Conservation (phyloP, 30 jellyfish, hydroid and myxozoan genomes). For the Aurelia sp. region DNA sequence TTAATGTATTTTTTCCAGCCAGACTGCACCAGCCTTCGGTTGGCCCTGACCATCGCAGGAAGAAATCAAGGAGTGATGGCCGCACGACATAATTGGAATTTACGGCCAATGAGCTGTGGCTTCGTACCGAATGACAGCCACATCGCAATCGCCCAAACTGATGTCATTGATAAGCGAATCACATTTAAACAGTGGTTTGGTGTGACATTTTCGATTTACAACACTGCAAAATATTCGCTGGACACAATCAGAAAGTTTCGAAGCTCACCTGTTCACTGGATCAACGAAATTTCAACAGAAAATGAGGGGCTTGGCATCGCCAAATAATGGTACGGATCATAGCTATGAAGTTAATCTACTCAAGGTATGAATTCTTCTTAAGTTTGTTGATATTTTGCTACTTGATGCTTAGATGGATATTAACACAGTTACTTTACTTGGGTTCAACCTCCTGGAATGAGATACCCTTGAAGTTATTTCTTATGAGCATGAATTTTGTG, state of each 20-base stretch:
- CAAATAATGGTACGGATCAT: constrained; percentile 34
- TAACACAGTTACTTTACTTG: too few relatives aligned
- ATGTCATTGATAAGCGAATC: constrained; percentile 37
- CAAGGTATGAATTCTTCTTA: constrained; percentile 31
- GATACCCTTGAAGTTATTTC: too few relatives aligned
- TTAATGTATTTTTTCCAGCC: too few relatives aligned
- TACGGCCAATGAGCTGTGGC: not conserved
- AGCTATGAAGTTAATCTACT: constrained; percentile 56
- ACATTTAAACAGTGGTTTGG: constrained; percentile 39
- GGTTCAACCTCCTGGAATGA: too few relatives aligned
- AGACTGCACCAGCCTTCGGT: too few relatives aligned
- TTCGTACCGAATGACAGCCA: constrained; percentile 17
- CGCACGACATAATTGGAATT: too few relatives aligned
- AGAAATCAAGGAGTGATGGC: too few relatives aligned
- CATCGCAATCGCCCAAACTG: constrained; percentile 5
- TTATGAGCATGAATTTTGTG: too few relatives aligned
- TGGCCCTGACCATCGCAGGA: too few relatives aligned
- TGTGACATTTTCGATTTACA: constrained; percentile 27
- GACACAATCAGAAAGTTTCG: not conserved
- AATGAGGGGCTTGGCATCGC: constrained; percentile 68
- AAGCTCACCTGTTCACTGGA: constrained; percentile 15
- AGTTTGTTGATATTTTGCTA: too few relatives aligned
- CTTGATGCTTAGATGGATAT: too few relatives aligned
- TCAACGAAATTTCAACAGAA: constrained; percentile 4
- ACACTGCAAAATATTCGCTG: too few relatives aligned